Evolutionary conservation across 2,113 vertebrate genomes (phyloP).

Genomic region (Bubo blakistoni): DNA sequence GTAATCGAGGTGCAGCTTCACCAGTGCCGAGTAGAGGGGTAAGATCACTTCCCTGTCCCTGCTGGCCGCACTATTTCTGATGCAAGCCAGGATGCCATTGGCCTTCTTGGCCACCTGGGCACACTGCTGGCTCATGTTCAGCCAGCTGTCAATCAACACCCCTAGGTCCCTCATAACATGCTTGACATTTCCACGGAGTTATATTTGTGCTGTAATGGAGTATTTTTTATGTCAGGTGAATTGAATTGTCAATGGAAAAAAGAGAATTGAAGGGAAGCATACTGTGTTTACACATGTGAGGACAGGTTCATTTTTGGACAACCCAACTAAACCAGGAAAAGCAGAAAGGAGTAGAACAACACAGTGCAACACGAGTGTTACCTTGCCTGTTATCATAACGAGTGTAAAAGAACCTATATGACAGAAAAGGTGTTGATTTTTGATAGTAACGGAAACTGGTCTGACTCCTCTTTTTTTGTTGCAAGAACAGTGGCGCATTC

Average conservation of each 20-base stretch:
- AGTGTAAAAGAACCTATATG: background rate
- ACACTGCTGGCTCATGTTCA: too few relatives aligned
- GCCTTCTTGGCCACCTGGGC: too few relatives aligned
- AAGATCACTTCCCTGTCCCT: too few relatives aligned
- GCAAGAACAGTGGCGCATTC: background rate
- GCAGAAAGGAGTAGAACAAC: background rate
- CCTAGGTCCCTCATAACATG: fast-evolving
- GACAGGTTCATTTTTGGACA: background rate
- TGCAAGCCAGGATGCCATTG: too few relatives aligned
- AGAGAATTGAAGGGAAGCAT: background rate
- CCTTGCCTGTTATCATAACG: background rate
- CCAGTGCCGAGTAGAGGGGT: too few relatives aligned
- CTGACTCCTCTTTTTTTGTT: background rate
- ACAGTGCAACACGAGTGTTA: background rate
- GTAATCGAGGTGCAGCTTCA: too few relatives aligned
- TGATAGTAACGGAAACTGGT: background rate
- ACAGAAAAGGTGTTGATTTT: background rate
- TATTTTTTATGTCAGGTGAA: background rate
- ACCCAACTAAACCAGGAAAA: background rate
- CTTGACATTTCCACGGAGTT: background rate
- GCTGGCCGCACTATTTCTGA: too few relatives aligned
- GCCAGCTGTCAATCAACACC: too few relatives aligned
- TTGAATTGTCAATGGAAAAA: background rate
- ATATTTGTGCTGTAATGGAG: background rate
- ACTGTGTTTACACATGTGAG: background rate